Base-by-base conservation (phyloP, 2,888 invertebrate genomes). In the Drosophila colorata region DNA sequence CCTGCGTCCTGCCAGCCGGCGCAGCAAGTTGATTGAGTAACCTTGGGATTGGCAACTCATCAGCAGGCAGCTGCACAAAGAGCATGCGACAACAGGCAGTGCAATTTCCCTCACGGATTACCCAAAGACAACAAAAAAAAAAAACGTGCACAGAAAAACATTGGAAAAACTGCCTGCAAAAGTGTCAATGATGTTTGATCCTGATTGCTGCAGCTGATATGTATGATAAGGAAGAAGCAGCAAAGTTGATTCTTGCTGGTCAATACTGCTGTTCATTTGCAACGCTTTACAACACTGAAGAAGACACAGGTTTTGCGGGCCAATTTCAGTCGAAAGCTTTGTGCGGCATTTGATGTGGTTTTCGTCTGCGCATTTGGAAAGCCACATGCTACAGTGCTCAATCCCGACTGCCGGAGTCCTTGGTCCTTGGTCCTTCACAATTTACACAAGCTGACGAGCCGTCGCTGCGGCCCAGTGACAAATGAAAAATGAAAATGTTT, bases 401-500 rank as follows among this genome's bases (percentile, higher is more conserved):
- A 9, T 37, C 8, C 16, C 11, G 7, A 25, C 16, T 4, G 0
- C 51, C 14, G 23, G 23, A 14, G 46, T 37, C 55, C 56, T 20
- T 48, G 25, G 23, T 28, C 11, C 40, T 44, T 28, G 11, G 31
- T n/a, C 18, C 37, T 48, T 44, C 25, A 61, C 56, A 71, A 52
- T 46, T 41, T 31, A 48, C 28, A 33, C 33, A 33, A 64, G 71
- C 59, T 65, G 55, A 58, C 60, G 61, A 68, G 63, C 41, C 69
- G 60, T 25, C 57, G 51, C 59, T 64, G 74, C 58, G 69, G 55
- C 57, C 64, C 68, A 82, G 68, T 87, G 89, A 89, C 90, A 87
- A 90, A 88, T 88, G 90, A 80, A 84, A 90, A 90, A 90, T 89
- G 86, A 85, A 90, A 90, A 89, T 89, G 86, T 74, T 82, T 78